Percentiles rank a stretch among this genome's conserved stretches.
These are phyloP conservation scores for Cliona cf. orientalis DNA, from an alignment of 37 sponge, comb jelly and placozoan species.

Conservation along the genomic window DNA sequence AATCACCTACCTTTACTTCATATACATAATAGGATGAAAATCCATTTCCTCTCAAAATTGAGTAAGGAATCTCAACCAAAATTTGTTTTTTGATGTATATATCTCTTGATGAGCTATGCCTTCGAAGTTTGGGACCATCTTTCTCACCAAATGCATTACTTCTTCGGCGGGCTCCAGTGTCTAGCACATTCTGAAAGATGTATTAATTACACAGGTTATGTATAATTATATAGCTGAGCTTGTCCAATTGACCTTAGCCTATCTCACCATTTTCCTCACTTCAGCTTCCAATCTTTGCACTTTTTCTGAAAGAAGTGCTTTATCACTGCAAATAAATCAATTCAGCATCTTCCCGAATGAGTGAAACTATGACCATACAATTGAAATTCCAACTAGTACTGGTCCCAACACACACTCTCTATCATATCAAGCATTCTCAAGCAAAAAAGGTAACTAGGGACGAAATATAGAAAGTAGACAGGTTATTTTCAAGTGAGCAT, in stretches of 20 bases:
- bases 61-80: constrained; percentile 23
- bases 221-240: too few species aligned
- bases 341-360: too few species aligned
- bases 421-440: too few species aligned
- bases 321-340: constrained; percentile 17
- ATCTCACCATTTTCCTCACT: constrained; percentile 12
- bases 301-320: constrained; percentile 24
- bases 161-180: not conserved
- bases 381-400: too few species aligned
- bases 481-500: too few species aligned
- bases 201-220: not conserved
- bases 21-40: constrained; percentile 45
- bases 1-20: constrained; percentile 63
- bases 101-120: not conserved
- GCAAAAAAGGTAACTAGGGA: too few species aligned
- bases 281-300: constrained; percentile 23
- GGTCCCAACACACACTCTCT: too few species aligned
- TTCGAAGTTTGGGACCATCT: constrained; percentile 1
- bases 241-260: not conserved
- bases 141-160: constrained; percentile 20
- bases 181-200: not conserved
- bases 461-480: too few species aligned
- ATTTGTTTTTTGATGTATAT: not conserved
- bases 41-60: constrained; percentile 41
- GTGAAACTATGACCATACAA: too few species aligned